A percentile compares a stretch with the other conserved stretches of the same genome.
Conservation (phyloP, 2,113 vertebrate species). For the Spea multiplicata region DNA sequence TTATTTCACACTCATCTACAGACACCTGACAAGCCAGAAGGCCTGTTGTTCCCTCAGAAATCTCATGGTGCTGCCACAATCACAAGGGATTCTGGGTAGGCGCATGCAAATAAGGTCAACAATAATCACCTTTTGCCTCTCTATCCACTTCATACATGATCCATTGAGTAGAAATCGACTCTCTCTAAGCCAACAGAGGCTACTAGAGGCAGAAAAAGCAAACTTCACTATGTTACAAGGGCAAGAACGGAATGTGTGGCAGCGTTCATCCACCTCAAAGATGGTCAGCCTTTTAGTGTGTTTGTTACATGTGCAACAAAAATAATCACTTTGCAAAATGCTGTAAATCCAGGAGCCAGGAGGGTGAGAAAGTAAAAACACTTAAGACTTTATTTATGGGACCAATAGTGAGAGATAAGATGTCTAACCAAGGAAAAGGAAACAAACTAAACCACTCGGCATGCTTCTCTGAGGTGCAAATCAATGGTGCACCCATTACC, state of each 20-base stretch:
- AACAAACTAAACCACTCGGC: neutral
- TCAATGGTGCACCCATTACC: neutral
- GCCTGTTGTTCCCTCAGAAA: too few relatives aligned
- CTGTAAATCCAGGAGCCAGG: neutral
- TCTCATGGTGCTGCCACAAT: too few relatives aligned
- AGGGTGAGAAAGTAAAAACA: neutral
- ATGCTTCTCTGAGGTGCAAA: neutral
- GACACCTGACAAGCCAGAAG: too few relatives aligned
- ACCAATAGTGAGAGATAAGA: neutral
- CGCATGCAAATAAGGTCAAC: too few relatives aligned
- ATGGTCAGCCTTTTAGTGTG: neutral
- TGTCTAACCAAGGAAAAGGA: neutral
- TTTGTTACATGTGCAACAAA: neutral
- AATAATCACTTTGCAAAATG: neutral
- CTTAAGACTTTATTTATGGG: neutral
- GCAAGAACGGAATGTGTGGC: neutral
- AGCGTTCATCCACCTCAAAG: neutral
- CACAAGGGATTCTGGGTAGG: too few relatives aligned
- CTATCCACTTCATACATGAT: too few relatives aligned
- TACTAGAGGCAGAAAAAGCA: too few relatives aligned
- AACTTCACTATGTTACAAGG: too few relatives aligned
- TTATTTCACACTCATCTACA: too few relatives aligned
- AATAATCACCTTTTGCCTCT: too few relatives aligned
- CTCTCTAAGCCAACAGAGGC: too few relatives aligned
- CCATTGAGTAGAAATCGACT: too few relatives aligned